These are phyloP conservation scores for Drosophila leontia DNA, from an alignment of 1,140 invertebrate species.

Conservation along the genomic window DNA sequence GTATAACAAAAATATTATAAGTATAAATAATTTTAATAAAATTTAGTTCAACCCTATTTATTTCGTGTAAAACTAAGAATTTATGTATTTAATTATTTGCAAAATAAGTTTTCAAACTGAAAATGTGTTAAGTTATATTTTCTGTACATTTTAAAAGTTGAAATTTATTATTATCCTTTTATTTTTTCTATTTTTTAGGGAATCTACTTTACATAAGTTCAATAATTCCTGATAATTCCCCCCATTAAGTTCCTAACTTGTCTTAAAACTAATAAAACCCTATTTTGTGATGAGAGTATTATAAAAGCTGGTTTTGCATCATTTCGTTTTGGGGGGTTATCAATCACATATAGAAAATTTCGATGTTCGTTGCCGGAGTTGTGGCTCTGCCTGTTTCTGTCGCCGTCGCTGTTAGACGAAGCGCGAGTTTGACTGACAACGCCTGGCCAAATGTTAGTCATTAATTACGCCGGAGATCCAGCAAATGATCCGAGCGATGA, in stretches of 20 bases:
- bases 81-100: background rate
- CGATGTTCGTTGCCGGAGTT: slow-evolving; percentile 11
- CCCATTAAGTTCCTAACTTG: background rate
- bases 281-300: slow-evolving; percentile 8
- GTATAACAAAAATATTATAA: background rate
- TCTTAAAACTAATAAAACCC: background rate
- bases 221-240: background rate
- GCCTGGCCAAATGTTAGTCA: slow-evolving; percentile 82
- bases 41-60: background rate
- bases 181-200: too few relatives aligned
- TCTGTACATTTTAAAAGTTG: background rate
- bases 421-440: slow-evolving; percentile 81
- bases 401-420: slow-evolving; percentile 66
- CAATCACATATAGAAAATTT: slow-evolving; percentile 80
- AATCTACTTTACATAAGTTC: background rate
- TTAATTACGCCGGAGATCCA: slow-evolving; percentile 74
- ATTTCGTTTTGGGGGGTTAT: slow-evolving; percentile 72
- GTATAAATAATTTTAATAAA: too few relatives aligned
- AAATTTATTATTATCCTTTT: background rate
- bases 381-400: slow-evolving; percentile 28
- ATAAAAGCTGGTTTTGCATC: slow-evolving; percentile 71
- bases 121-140: background rate
- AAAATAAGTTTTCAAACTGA: background rate
- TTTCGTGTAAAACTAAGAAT: too few relatives aligned
- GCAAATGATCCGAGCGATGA: slow-evolving; percentile 59